These are phyloP conservation scores for Sisor rabdophorus DNA, from an alignment of 2,113 vertebrate genomes.

Conservation along the genomic window DNA sequence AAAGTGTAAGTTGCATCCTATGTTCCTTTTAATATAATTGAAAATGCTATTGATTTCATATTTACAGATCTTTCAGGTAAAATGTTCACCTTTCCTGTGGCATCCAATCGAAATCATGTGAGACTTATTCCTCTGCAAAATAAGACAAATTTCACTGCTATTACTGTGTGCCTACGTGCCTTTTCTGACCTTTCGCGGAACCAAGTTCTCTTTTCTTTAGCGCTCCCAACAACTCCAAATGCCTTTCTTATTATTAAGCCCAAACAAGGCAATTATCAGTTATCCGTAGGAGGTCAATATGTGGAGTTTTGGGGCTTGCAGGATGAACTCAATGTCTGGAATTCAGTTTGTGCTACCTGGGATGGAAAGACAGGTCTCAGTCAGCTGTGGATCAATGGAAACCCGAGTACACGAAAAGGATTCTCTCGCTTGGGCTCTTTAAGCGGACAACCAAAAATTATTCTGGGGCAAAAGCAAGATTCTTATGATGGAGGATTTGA, in stretches of 20 bases:
- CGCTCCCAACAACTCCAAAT: background rate
- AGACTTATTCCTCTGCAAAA: background rate
- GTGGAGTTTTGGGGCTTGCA: background rate
- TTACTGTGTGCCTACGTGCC: constrained; percentile 30
- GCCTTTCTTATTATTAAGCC: background rate
- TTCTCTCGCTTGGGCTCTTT: background rate
- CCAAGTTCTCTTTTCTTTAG: constrained; percentile 1
- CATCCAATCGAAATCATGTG: constrained; percentile 14
- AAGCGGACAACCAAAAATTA: constrained; percentile 1
- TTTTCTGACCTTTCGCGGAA: background rate
- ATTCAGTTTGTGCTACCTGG: constrained; percentile 49
- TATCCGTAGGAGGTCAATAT: background rate
- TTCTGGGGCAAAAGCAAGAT: constrained; percentile 42
- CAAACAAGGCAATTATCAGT: background rate
- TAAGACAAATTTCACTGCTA: background rate
- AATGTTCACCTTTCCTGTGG: constrained; percentile 33
- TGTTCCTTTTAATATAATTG: background rate
- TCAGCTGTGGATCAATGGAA: constrained; percentile 48
- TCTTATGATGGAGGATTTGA: constrained; percentile 21
- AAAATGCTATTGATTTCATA: background rate
- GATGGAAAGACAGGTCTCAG: constrained; percentile 26
- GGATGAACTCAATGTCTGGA: constrained; percentile 23
- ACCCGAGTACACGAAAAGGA: constrained; percentile 13
- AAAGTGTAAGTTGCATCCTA: background rate
- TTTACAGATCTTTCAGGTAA: constrained; percentile 32